These are phyloP conservation scores for Drosophila diplacantha DNA, from an alignment of 2,888 invertebrate species.

Conservation along the genomic window DNA sequence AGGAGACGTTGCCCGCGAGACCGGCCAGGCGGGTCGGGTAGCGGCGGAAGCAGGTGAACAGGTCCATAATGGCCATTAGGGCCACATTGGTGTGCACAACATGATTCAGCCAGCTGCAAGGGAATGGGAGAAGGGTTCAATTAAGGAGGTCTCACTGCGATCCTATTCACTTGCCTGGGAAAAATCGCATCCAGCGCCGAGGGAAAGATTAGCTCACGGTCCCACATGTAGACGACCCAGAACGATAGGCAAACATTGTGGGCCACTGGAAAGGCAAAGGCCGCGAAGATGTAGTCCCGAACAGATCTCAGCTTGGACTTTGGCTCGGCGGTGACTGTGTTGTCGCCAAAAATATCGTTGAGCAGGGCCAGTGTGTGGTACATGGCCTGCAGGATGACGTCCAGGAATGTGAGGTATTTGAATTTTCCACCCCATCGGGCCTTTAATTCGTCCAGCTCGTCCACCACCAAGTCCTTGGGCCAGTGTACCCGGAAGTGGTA, in stretches of 20 bases:
- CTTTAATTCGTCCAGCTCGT: constrained; percentile 54
- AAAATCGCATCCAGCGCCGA: constrained; percentile 88
- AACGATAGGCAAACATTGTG: constrained; percentile 88
- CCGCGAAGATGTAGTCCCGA: constrained; percentile 83
- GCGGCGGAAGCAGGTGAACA: constrained; percentile 84
- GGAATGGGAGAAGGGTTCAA: background rate
- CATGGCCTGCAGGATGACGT: constrained; percentile 86
- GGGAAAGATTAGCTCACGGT: constrained; percentile 93
- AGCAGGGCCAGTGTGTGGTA: constrained; percentile 86
- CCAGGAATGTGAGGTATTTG: constrained; percentile 88
- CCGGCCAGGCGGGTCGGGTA: constrained; percentile 85
- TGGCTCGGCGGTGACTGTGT: constrained; percentile 82
- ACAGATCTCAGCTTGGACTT: constrained; percentile 80
- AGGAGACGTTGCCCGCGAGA: constrained; percentile 80
- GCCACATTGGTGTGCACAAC: constrained; percentile 92
- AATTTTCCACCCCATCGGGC: constrained; percentile 84
- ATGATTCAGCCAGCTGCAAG: constrained; percentile 89
- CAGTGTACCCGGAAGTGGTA: constrained; percentile 81
- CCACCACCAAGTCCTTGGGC: constrained; percentile 44
- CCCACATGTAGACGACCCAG: constrained; percentile 93
- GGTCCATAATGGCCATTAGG: constrained; percentile 85
- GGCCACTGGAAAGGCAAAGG: constrained; percentile 86
- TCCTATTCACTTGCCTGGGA: constrained; percentile 79
- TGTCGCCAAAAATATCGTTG: constrained; percentile 86
- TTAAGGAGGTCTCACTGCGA: background rate